phyloP scores from a whole-genome alignment of 2,888 invertebrate genomes.

The Sinopyrophorus schimmeli region DNA sequence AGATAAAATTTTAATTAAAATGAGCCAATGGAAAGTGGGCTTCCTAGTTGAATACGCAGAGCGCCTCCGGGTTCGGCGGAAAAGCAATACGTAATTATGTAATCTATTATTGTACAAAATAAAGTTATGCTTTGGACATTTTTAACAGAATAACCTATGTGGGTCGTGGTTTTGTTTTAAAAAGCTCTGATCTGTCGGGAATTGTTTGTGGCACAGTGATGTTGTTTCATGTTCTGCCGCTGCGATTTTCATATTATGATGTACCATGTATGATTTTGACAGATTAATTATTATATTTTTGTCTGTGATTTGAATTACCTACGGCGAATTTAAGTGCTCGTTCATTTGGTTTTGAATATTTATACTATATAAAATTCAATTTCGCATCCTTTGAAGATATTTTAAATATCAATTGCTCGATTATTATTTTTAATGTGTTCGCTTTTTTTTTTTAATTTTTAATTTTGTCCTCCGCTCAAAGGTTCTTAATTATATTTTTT shows the following conservation, averaged over 20 bases:
- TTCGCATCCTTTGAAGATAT: slow-evolving; percentile 13
- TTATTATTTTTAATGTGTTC: no score
- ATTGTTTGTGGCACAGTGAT: slow-evolving; percentile 46
- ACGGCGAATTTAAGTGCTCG: slow-evolving; percentile 35
- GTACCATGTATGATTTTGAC: slow-evolving; percentile 53
- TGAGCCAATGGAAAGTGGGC: no score
- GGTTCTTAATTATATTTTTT: no score
- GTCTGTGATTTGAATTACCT: slow-evolving; percentile 39
- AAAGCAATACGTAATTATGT: neutral
- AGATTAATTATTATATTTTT: slow-evolving; percentile 52
- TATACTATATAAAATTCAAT: slow-evolving; percentile 25
- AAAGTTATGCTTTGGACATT: slow-evolving; percentile 9
- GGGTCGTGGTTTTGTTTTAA: slow-evolving; percentile 28
- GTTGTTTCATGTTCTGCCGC: slow-evolving; percentile 44
- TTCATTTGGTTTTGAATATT: slow-evolving; percentile 33
- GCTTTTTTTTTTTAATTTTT: neutral
- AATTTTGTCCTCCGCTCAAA: neutral
- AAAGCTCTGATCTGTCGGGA: slow-evolving; percentile 35
- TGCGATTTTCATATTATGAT: slow-evolving; percentile 49
- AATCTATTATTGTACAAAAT: slow-evolving; percentile 9
- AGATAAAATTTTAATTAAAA: no score
- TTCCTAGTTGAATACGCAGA: no score
- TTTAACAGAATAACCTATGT: slow-evolving; percentile 15
- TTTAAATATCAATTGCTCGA: slow-evolving; percentile 7
- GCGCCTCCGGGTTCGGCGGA: no score